Base-by-base conservation (phyloP, 2,888 invertebrate genomes). In the Heliconius charithonia region DNA sequence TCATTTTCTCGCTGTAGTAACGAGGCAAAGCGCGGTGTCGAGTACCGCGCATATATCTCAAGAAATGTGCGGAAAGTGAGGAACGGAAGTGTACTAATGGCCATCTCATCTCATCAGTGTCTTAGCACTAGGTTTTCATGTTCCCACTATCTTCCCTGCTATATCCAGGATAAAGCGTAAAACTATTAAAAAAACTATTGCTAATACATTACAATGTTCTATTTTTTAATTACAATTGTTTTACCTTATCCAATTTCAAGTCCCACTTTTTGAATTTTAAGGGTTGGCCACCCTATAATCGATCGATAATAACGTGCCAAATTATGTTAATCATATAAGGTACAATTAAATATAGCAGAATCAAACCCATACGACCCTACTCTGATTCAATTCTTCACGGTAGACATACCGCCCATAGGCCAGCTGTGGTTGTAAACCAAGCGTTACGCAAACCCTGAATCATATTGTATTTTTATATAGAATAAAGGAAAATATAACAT, bases 321-420 rank as follows among this genome's bases (percentile, higher is more conserved):
- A 62, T 45, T 65, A 73, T 73, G 45, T 63, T 63, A 74, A 74
- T 74, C 9, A 74, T 12, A 19, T 63, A 4, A 22, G 19, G 32
- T 41, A 74, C 27, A n/a, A n/a, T 59, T 29, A 56, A 45, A 16
- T 19, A 70, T 22, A 70, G 45, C 10, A n/a, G 0, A 51, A 29
- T 51, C n/a, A 12, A 32, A 51, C 19, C 6, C 32, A 12, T 32
- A 32, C 29, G n/a, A 56, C 71, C 71, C 72, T 37, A 59, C 9
- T 32, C 10, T 32, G 22, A 71, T 71, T 56, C 2, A 69, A 32
- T 72, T 32, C 29, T 51, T 71, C 59, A 72, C 32, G 59, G 22
- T 59, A 72, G 59, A 72, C 32, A 59, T 32, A 16, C 32, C n/a
- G 56, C 37, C 32, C 16, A 32, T 59, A n/a, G n/a, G 56, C 56